These are phyloP conservation scores for Brachyistius frenatus DNA, from an alignment of 2,113 vertebrate genomes.

Conservation along the genomic window DNA sequence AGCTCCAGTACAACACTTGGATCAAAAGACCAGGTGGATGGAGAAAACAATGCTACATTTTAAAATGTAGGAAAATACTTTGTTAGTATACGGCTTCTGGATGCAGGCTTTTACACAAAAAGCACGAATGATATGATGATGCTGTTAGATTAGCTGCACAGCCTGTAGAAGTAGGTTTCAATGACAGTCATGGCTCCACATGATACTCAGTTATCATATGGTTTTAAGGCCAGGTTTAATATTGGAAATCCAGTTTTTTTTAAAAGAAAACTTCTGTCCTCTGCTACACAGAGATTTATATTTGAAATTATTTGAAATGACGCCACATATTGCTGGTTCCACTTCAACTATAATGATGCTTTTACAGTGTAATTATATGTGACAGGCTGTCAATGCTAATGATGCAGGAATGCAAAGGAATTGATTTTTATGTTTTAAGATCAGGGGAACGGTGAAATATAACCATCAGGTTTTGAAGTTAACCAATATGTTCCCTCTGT, in stretches of 20 bases:
- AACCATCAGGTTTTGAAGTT: not conserved
- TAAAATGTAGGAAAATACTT: not conserved
- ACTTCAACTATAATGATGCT: conserved; percentile 27
- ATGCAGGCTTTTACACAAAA: not conserved
- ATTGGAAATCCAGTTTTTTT: not conserved
- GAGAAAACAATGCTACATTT: not conserved
- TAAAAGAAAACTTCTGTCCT: not conserved
- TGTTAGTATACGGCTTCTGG: conserved; percentile 1
- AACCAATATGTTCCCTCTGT: not conserved
- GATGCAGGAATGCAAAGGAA: conserved; percentile 31
- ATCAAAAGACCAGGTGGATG: conserved; percentile 7
- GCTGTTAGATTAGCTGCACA: not conserved
- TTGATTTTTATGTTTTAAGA: conserved; percentile 8
- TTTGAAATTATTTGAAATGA: conserved; percentile 18
- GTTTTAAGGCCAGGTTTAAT: conserved; percentile 16
- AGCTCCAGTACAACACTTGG: not conserved
- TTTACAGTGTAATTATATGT: conserved; percentile 40
- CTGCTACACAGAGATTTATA: not conserved
- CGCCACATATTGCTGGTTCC: conserved; percentile 19
- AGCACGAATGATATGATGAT: not conserved
- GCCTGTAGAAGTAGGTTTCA: not conserved
- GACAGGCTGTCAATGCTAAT: conserved; percentile 23
- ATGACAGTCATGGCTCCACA: not conserved
- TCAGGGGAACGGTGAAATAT: not conserved
- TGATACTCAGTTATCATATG: not conserved